Base-by-base conservation (phyloP, 2,888 invertebrate genomes). In the Polyommatus iphigenia region DNA sequence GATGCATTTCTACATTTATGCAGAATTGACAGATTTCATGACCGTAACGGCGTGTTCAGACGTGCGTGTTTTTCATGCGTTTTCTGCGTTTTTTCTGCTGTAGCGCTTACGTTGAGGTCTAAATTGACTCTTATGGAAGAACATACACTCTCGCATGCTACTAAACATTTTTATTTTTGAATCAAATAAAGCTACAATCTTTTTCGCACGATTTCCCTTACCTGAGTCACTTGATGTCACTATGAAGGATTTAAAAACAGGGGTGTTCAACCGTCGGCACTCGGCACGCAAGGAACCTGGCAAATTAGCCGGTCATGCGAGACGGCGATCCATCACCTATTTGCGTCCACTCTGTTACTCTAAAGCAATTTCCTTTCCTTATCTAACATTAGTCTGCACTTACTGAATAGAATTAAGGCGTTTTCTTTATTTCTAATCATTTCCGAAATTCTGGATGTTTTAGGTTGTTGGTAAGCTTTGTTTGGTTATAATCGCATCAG, bases 281-380 rank as follows among this genome's bases (percentile, higher is more conserved):
- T 54, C 54, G 54, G 92, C 92, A 85, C 91, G 78, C 54, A 83
- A 78, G 76, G 78, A 79, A 76, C 73, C 80, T 77, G 71, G 76
- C 80, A 80, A 80, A 87, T 87, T 92, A 93, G 89, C 83, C 86
- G 90, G 93, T 91, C 93, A 94, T 93, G 93, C 93, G 88, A 94
- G 89, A 83, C 81, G 81, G 85, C 90, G 85, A 94, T 94, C 92
- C 91, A 94, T 94, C 93, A 94, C 89, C 90, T 86, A 91, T 90
- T 92, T 89, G 85, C 87, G 87, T 88, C 88, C 89, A 89, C 89
- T 89, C 88, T 85, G 88, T 87, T 90, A 91, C 89, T 92, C 91
- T 89, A 86, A 89, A 87, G 92, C 91, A 94, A 93, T 94, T 94
- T 93, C 93, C 93, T 92, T 87, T 83, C 87, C 92, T 93, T 93